Conservation (phyloP, 53 echinoderm and acorn worm genomes). For the Paracentrotus lividus region DNA sequence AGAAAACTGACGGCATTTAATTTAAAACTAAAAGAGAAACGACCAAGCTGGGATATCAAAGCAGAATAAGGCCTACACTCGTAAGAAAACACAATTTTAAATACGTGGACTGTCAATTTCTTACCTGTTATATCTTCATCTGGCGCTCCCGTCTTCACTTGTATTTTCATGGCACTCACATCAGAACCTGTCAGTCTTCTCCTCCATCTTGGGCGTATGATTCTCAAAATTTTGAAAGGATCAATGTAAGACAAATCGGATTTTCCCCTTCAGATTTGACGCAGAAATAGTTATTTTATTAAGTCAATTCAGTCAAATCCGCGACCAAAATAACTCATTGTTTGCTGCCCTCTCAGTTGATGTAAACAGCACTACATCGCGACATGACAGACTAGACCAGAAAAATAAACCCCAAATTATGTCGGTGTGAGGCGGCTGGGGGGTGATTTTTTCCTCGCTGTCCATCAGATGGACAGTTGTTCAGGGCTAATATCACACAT, state of each 20-base stretch:
- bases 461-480: no score
- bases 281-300: constrained; percentile 62
- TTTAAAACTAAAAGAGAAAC: no score
- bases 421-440: no score
- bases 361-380: no score
- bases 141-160: constrained; percentile 57
- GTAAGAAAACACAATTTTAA: not conserved
- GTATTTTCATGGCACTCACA: constrained; percentile 10
- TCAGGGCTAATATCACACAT: no score
- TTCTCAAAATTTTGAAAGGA: not conserved
- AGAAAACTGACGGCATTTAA: no score
- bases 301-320: not conserved
- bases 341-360: constrained; percentile 56
- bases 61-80: no score
- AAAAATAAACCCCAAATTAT: no score
- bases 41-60: no score
- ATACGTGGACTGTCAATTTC: not conserved
- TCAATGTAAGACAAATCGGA: not conserved
- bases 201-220: constrained; percentile 6
- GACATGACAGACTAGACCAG: no score
- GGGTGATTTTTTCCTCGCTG: no score
- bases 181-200: constrained; percentile 36
- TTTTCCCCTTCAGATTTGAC: constrained; percentile 15
- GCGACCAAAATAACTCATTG: constrained; percentile 33
- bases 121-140: constrained; percentile 65